These are phyloP conservation scores for Ennomos quercinarius DNA, from an alignment of 2,888 invertebrate species.

Conservation along the genomic window DNA sequence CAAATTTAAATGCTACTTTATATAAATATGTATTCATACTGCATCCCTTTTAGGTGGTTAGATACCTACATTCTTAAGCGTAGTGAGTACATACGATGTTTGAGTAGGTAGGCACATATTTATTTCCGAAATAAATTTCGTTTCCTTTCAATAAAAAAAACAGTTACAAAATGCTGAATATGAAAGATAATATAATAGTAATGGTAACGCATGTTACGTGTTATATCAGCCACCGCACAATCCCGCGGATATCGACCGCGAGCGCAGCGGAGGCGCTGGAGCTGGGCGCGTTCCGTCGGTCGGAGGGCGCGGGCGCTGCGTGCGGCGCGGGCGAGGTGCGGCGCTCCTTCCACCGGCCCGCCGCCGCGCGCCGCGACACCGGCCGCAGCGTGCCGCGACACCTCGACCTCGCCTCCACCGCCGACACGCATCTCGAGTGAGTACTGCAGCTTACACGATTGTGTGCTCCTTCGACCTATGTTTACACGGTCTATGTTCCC, in stretches of 20 bases:
- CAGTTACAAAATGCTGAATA: too few species aligned
- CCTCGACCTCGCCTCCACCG: constrained; percentile 72
- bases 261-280: constrained; percentile 66
- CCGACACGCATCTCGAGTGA: constrained; percentile 35
- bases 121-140: too few species aligned
- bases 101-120: too few species aligned
- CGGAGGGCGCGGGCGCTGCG: constrained; percentile 60
- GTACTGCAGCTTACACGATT: not conserved
- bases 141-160: too few species aligned
- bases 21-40: too few species aligned
- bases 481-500: too few species aligned
- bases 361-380: constrained; percentile 64
- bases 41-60: too few species aligned
- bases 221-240: constrained; percentile 72
- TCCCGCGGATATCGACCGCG: constrained; percentile 74
- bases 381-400: constrained; percentile 83
- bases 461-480: not conserved
- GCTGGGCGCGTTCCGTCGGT: constrained; percentile 72
- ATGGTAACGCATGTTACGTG: too few species aligned
- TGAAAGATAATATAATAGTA: too few species aligned
- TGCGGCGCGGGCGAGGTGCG: constrained; percentile 51
- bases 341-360: constrained; percentile 78
- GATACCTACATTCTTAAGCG: too few species aligned
- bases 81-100: too few species aligned
- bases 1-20: too few species aligned